Evolutionary conservation across 2,113 vertebrate genomes (phyloP), one percentile per base, ranked within the genome.

Genomic region (Lasiurus cinereus): DNA sequence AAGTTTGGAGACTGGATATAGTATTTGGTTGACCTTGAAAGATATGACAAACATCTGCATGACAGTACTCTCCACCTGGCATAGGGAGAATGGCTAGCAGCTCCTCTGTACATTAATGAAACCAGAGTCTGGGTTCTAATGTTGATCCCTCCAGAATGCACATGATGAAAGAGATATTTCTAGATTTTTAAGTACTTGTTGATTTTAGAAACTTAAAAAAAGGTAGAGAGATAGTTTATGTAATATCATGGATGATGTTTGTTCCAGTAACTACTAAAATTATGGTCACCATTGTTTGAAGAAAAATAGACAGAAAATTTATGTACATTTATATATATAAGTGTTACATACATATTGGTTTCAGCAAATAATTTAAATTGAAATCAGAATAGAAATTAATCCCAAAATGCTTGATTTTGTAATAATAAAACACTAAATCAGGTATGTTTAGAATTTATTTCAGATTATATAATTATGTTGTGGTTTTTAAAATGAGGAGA

Each of bases 201-300:
- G 19, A 43, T 77, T 31, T 83, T 73, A 52, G 29, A 85, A 90
- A 85, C 19, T 79, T 85, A 21, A 85, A 85, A 85, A 85, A 83
- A 24, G 11, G 10, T 18, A 70, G 13, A 79, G 29, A 6, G 16
- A 46, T 11, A 21, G 46, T 77, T 1, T 14, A 46, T 13, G 18
- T 83, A 11, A 83, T n/a, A 2, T 27, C n/a, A 92, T 66, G 73
- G n/a, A 2, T 1, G 8, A 19, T 54, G 5, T 72, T 83, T 46
- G 18, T 12, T 93, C 4, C 11, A 83, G 6, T 18, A 3, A 73
- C 31, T 19, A 39, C 46, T 79, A 50, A 83, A 72, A 62, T 48
- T 46, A 73, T 43, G 24, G n/a, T 24, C 46, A 5, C 0, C 8
- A 1, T 33, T 74, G 11, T 33, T 69, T 62, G 9, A 1, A 83